Evolutionary conservation across 2,797 vertebrate genomes (phyloP).

Genomic region (Glossophaga mutica): DNA sequence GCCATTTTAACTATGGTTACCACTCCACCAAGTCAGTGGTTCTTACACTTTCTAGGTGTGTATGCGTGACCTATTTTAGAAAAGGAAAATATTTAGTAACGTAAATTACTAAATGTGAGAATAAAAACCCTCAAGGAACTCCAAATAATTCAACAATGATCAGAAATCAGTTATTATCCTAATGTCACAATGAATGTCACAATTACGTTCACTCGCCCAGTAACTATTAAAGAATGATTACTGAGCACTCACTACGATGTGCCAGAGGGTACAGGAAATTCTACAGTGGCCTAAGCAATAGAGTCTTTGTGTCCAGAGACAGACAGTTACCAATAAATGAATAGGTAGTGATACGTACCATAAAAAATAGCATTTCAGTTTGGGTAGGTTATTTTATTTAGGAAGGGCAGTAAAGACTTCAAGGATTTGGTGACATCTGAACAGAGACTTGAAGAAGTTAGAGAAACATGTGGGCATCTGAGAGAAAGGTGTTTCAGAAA

Average conservation of each 20-base stretch:
- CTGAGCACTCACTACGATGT: background rate
- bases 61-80: background rate
- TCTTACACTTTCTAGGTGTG: background rate
- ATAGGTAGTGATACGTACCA: background rate
- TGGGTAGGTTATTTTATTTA: background rate
- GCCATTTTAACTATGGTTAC: background rate
- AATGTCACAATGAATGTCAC: background rate
- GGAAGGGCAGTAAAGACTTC: background rate
- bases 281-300: background rate
- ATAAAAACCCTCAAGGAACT: background rate
- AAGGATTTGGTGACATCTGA: background rate
- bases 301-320: background rate
- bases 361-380: background rate
- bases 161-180: background rate
- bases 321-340: background rate
- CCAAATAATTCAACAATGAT: background rate
- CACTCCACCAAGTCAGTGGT: background rate
- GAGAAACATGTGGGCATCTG: background rate
- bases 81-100: background rate
- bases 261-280: background rate
- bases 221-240: background rate
- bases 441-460: background rate
- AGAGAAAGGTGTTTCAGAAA: background rate
- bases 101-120: background rate
- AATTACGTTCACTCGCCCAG: background rate